Base-by-base conservation (phyloP, 2,888 invertebrate species). In the Buathra laborator region DNA sequence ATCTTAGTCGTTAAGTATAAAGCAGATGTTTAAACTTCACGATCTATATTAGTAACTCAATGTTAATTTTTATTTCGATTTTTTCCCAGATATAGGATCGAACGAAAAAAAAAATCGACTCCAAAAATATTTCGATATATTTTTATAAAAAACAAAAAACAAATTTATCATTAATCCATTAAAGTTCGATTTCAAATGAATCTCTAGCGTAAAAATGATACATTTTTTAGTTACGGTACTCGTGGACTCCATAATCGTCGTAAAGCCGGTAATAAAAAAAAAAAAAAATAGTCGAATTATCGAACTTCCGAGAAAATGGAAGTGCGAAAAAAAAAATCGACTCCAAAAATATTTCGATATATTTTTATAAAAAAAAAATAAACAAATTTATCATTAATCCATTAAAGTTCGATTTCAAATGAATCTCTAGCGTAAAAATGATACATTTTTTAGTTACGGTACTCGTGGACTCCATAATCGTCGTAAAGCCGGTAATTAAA, bases 221-320 rank as follows among this genome's bases (percentile, higher is more conserved):
- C 10, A 24, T 5, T 24, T 10, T 24, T 16, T 29, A 1, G 29
- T 12, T 24, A 24, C 19, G 56, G 10, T 59, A 29, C 3, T 59
- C 12, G 59, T 19, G 24, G 59, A 29, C 12, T 62, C 59, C 14
- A 62, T 62, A 12, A 62, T 62, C 29, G 12, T 12, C 43, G 24
- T 37, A 14, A 53, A 53, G 32, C 12, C 10, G 59, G 59, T 62
- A 59, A 29, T 37, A 12, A 53, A 19, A 43, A 37, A 56, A 71
- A 46, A n/a, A n/a, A 14, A 48, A 48, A 46, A 76, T 14, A 59
- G 62, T 81, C 68, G 76, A 77, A 77, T 74, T 59, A 59, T 64
- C 16, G 62, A 10, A 76, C 77, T 84, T 84, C 84, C 81, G 81
- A 81, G 81, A 70, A 77, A 81, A 81, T 68, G 81, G 64, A 48